Percentiles rank a stretch among this genome's conserved stretches.
phyloP scores from a whole-genome alignment of 2,113 vertebrate genomes.

The Natator depressus region DNA sequence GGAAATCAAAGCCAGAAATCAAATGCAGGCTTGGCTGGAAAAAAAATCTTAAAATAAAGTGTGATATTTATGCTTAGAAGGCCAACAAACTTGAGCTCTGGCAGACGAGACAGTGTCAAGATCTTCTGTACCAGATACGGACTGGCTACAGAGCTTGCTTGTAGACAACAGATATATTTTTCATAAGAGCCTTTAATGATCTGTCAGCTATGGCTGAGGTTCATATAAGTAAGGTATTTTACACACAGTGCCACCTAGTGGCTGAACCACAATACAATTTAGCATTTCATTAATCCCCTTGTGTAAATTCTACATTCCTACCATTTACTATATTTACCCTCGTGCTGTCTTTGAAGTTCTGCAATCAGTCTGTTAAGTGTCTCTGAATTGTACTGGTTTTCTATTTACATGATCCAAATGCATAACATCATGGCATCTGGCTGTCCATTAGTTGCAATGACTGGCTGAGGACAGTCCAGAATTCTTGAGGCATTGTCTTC shows the following conservation, averaged over 20 bases:
- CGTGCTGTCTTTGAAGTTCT: not conserved
- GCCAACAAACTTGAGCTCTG: accelerated
- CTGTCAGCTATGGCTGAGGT: not conserved
- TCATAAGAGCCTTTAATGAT: not conserved
- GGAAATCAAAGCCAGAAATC: not conserved
- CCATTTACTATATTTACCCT: not conserved
- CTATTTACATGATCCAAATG: not conserved
- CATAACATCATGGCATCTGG: not conserved
- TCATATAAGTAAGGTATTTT: not conserved
- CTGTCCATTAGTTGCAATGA: not conserved
- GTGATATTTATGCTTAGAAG: not conserved
- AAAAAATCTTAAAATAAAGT: not conserved
- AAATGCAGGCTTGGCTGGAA: not conserved
- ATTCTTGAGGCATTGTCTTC: not conserved
- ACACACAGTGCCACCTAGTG: not conserved
- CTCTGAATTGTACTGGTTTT: not conserved
- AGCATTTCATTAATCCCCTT: not conserved
- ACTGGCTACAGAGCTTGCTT: not conserved
- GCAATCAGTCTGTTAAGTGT: not conserved
- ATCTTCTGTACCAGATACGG: not conserved
- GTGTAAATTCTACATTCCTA: not conserved
- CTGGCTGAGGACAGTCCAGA: not conserved
- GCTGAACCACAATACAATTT: not conserved
- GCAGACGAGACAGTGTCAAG: not conserved
- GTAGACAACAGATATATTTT: not conserved